Evolutionary conservation across 1,140 invertebrate species (phyloP).

Genomic region (Ectropis grisescens): DNA sequence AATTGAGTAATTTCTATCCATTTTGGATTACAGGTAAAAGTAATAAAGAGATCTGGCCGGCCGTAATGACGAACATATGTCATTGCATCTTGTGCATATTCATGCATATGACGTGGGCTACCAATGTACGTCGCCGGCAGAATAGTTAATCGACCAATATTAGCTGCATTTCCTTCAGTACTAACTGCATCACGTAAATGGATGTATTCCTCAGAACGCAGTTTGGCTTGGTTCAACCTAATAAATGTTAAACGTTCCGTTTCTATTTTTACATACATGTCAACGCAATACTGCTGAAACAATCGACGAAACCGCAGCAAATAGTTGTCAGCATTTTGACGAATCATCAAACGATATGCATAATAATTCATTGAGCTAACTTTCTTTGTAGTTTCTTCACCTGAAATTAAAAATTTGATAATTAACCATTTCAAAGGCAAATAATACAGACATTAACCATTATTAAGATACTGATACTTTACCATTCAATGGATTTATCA

Average conservation of each 20-base stretch:
- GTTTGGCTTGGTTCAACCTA: neutral
- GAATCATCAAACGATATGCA: neutral
- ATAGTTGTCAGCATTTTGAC: neutral
- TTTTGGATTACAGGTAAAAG: neutral
- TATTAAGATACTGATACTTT: conserved; percentile 10
- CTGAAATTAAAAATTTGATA: too few relatives aligned
- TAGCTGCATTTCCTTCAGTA: neutral
- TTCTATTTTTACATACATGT: neutral
- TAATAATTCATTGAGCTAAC: neutral
- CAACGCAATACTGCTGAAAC: neutral
- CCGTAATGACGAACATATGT: neutral
- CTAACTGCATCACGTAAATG: neutral
- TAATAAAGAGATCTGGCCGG: neutral
- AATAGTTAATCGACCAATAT: neutral
- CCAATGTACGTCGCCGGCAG: neutral
- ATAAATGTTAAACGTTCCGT: neutral
- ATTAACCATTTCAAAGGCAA: too few relatives aligned
- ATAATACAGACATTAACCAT: too few relatives aligned
- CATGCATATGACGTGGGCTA: neutral
- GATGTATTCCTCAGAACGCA: neutral
- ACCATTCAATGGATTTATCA: conserved; percentile 11
- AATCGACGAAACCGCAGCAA: neutral
- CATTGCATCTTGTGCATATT: neutral
- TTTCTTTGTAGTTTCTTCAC: neutral
- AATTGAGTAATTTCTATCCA: neutral